These are phyloP conservation scores for Neocloeon triangulifer DNA, from an alignment of 1,140 invertebrate genomes.

Conservation along the genomic window DNA sequence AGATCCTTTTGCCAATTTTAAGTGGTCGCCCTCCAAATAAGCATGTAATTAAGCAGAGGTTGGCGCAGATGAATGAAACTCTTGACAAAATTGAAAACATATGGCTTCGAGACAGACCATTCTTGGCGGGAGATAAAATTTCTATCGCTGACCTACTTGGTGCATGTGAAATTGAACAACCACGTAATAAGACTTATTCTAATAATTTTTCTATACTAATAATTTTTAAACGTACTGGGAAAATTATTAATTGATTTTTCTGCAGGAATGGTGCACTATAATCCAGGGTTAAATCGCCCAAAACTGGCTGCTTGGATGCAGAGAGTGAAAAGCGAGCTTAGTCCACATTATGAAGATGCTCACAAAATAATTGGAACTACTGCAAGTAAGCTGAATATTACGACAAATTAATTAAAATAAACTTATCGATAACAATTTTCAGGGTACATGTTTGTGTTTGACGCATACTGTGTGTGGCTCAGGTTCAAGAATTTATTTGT, in stretches of 20 bases:
- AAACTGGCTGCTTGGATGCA: neutral
- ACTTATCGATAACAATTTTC: too few species aligned
- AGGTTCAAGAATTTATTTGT: too few species aligned
- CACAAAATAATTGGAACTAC: too few species aligned
- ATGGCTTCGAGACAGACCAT: conserved; percentile 36
- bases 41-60: conserved; percentile 19
- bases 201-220: neutral
- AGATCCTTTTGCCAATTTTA: conserved; percentile 25
- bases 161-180: conserved; percentile 63
- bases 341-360: conserved; percentile 4
- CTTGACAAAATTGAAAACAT: conserved; percentile 33
- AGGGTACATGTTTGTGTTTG: too few species aligned
- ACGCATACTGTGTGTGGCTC: too few species aligned
- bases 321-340: neutral
- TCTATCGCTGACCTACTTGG: conserved; percentile 59
- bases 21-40: conserved; percentile 19
- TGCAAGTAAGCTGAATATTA: too few species aligned
- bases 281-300: neutral
- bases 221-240: too few species aligned
- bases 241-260: too few species aligned
- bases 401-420: too few species aligned
- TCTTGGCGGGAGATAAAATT: conserved; percentile 36
- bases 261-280: conserved; percentile 1
- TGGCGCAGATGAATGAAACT: conserved; percentile 25
- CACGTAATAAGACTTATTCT: conserved; percentile 29